Conservation (phyloP, 2,113 vertebrate genomes). For the Gallinago jamesoni region DNA sequence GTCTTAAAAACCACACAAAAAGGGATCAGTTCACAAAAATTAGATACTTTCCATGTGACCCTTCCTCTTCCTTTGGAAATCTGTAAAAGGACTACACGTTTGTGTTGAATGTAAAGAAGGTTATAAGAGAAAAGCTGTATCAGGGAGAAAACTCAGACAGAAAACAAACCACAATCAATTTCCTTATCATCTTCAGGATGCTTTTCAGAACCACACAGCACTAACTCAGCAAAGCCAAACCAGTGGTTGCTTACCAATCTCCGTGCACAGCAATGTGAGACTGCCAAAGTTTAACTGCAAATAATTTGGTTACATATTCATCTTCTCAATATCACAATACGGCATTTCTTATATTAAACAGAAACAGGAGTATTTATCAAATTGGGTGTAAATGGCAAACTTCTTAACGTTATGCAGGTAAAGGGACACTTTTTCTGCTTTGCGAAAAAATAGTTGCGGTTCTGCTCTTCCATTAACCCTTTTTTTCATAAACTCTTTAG, state of each 20-base stretch:
- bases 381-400: neutral
- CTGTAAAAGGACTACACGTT: neutral
- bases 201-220: conserved; percentile 57
- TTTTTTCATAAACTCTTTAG: neutral
- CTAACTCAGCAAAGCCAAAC: conserved; percentile 53
- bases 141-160: conserved; percentile 22
- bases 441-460: neutral
- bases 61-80: neutral
- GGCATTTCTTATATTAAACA: neutral
- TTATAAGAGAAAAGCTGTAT: conserved; percentile 31
- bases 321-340: neutral
- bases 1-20: conserved; percentile 7
- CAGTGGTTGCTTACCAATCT: conserved; percentile 56
- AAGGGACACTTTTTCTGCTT: neutral
- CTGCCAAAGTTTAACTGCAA: conserved; percentile 63
- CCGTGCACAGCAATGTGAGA: neutral
- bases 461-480: neutral
- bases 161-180: conserved; percentile 34
- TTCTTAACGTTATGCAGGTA: neutral
- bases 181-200: neutral
- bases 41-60: neutral
- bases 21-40: neutral
- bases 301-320: conserved; percentile 55
- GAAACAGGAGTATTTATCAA: neutral
- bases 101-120: conserved; percentile 63